Evolutionary conservation across 2,113 vertebrate genomes (phyloP), one percentile per base, ranked within the genome.

Genomic region (Sebastes schlegelii): DNA sequence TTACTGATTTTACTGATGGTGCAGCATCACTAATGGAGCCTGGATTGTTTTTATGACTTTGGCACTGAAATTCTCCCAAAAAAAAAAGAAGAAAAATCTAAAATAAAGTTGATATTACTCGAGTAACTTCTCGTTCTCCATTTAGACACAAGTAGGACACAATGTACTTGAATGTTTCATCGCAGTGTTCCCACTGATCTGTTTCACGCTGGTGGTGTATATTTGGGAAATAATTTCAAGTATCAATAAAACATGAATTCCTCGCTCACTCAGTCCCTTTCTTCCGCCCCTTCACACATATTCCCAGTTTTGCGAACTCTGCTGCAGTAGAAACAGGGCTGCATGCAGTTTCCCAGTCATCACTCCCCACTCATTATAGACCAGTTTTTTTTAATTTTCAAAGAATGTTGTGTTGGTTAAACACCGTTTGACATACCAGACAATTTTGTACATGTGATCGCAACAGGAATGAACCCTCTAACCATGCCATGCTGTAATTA

Each of bases 191-290:
- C 17, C 34, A 48, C 43, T 72, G 57, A 76, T 68, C 40, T 2
- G 7, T 83, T 62, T 81, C 60, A 64, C 5, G 23, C 55, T 16
- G 8, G 42, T 51, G n/a, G 2, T 23, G 11, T 42, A 76, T 46
- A 70, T 26, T 58, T 48, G 66, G 54, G 54, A 77, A 82, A 74
- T 77, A 0, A 58, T 80, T 77, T 83, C 60, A 46, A n/a, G 49
- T 48, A 68, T 49, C 16, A 65, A 77, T 78, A 42, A 82, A 89
- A 86, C 70, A 86, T 86, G 2, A 0, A 84, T 84, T 52, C 69
- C 65, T 78, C 2, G 1, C 54, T 71, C 66, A 19, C 77, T 74
- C 42, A 75, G 65, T 68, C 60, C 51, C 64, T 86, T 75, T 83
- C 40, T 86, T 73, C 68, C 48, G 2, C 55, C 60, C 17, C 78